Evolutionary conservation across 2,888 invertebrate genomes (phyloP), one percentile per base, ranked within the genome.

Genomic region (Drosophila diplacantha): DNA sequence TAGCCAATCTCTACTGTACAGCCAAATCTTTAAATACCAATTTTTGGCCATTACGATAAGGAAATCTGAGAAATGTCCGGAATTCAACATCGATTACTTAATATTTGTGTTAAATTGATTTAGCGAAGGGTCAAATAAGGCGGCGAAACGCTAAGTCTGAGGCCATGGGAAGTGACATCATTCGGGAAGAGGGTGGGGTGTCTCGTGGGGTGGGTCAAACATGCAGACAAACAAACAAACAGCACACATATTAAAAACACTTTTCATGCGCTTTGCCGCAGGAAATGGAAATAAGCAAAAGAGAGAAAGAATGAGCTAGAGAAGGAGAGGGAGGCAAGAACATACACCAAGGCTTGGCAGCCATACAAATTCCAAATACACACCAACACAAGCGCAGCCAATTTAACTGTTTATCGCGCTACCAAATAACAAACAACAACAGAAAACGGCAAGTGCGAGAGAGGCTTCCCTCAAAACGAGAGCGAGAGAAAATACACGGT

Each of bases 341-440:
- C 18, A 41, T n/a, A 74, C 58, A 63, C 68, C 57, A 44, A 37
- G 51, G 67, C 58, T 62, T 54, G 67, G 70, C 79, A 83, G 79
- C 81, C 81, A 68, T 78, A 83, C 71, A 83, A 80, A 53, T 39
- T 50, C 22, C 9, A 34, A 38, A 61, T 22, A 57, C 34, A 64
- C 52, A 67, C 39, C 44, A 65, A 56, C 24, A 58, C 57, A 64
- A 31, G 51, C 16, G 69, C 65, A 67, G 64, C 64, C 77, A 77
- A 83, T 82, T 80, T 80, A 82, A 82, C 81, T 72, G 84, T 83
- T 77, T 75, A 65, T 77, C 65, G 66, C 52, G 52, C 69, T 71
- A 60, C 52, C 67, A 81, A 69, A 77, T 50, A 67, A 57, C 29
- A 76, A 67, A 82, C 78, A 82, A 80, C 71, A 73, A 62, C 72